Percentiles rank a stretch among this genome's conserved stretches.
Conservation (phyloP, 2,113 vertebrate species). For the Sterrhoptilus dennistouni region DNA sequence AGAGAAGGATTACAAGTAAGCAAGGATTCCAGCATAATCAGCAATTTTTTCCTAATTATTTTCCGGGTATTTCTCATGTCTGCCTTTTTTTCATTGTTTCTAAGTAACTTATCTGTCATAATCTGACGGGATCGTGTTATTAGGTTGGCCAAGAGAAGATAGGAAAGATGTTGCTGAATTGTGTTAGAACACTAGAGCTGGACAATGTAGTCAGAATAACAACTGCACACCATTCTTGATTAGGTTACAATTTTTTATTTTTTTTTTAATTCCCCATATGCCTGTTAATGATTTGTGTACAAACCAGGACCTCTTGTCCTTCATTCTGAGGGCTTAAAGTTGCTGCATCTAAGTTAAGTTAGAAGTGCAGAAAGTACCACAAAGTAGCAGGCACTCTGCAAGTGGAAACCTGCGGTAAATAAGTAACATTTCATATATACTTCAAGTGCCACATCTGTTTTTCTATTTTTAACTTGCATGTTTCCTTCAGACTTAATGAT, state of each 20-base stretch:
- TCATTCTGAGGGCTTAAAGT: neutral
- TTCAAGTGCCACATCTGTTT: slow-evolving; percentile 27
- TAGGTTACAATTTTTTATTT: neutral
- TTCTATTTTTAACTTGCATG: slow-evolving; percentile 34
- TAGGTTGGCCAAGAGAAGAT: neutral
- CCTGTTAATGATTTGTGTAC: neutral
- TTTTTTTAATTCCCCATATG: neutral
- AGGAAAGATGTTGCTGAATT: neutral
- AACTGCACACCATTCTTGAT: neutral
- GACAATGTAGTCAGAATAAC: neutral
- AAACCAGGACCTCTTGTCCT: neutral
- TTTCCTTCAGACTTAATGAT: slow-evolving; percentile 66
- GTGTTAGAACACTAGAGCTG: slow-evolving; percentile 3
- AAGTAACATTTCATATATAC: neutral
- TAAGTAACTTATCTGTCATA: neutral
- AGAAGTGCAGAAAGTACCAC: neutral
- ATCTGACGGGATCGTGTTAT: neutral
- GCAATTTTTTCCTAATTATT: slow-evolving; percentile 10
- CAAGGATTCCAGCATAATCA: slow-evolving; percentile 31
- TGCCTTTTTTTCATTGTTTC: slow-evolving; percentile 19
- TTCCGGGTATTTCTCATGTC: slow-evolving; percentile 24
- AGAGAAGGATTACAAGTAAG: slow-evolving; percentile 80
- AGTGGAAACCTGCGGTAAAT: slow-evolving; percentile 20
- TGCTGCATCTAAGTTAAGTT: neutral
- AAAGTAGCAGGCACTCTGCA: neutral